phyloP scores from a whole-genome alignment of 2,888 invertebrate species.

The Pardosa pseudoannulata region DNA sequence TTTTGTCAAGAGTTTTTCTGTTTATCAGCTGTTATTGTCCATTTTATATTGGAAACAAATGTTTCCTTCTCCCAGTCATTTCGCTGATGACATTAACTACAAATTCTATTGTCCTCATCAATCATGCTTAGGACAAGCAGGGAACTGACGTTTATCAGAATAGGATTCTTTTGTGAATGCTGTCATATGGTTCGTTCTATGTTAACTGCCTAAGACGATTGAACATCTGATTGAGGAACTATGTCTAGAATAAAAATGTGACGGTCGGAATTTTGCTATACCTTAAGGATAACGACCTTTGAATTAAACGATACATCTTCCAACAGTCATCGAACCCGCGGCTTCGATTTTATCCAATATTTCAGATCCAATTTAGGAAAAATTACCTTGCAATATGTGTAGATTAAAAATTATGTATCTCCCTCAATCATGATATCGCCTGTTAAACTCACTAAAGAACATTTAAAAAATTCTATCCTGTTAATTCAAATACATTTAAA shows the following conservation, averaged over 20 bases:
- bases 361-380: too few species aligned
- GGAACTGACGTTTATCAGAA: not conserved
- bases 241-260: not conserved
- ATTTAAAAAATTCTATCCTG: too few species aligned
- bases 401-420: too few species aligned
- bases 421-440: too few species aligned
- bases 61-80: not conserved
- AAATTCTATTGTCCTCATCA: not conserved
- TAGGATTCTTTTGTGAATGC: not conserved
- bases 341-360: too few species aligned
- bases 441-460: too few species aligned
- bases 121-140: not conserved
- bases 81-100: not conserved
- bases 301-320: too few species aligned
- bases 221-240: not conserved
- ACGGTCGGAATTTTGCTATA: not conserved
- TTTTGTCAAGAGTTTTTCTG: too few species aligned
- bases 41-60: not conserved
- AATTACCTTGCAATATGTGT: too few species aligned
- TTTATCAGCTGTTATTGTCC: not conserved
- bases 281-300: not conserved
- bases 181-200: not conserved
- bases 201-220: not conserved
- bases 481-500: too few species aligned
- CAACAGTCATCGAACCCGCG: too few species aligned